A percentile compares a stretch with the other conserved stretches of the same genome.
These are phyloP conservation scores for Colostygia pectinataria DNA, from an alignment of 2,888 invertebrate species.

Conservation along the genomic window DNA sequence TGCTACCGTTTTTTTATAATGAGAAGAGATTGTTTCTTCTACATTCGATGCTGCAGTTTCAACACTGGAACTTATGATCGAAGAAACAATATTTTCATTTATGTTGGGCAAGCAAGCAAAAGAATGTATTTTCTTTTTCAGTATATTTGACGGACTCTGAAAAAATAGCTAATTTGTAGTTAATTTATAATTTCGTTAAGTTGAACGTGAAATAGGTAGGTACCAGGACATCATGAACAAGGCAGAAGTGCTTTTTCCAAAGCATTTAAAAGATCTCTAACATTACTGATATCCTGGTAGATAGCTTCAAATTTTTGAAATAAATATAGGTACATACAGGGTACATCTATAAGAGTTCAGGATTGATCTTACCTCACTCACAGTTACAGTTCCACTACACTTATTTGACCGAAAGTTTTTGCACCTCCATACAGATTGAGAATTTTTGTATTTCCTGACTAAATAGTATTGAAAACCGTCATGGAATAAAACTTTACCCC, in stretches of 20 bases:
- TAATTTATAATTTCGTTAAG: background rate
- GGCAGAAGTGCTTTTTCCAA: background rate
- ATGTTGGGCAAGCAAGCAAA: slow-evolving; percentile 20
- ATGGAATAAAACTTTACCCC: background rate
- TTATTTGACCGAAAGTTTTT: too few species aligned
- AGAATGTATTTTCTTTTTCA: background rate
- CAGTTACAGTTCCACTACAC: background rate
- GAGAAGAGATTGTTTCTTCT: too few species aligned
- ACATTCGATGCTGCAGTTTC: too few species aligned
- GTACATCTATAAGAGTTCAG: background rate
- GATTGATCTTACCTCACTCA: background rate
- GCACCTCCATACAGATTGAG: too few species aligned
- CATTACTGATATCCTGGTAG: background rate
- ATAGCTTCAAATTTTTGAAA: too few species aligned
- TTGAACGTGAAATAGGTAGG: background rate
- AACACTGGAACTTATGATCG: too few species aligned
- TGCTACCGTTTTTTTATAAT: too few species aligned
- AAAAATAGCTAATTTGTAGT: background rate
- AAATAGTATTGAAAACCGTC: too few species aligned
- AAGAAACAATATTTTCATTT: too few species aligned
- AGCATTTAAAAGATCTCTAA: background rate
- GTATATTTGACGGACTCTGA: background rate
- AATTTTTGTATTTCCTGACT: too few species aligned
- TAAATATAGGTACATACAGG: too few species aligned
- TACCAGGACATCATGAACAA: background rate